Evolutionary conservation across 1,140 invertebrate genomes (phyloP).

Genomic region (Tetragnatha versicolor): DNA sequence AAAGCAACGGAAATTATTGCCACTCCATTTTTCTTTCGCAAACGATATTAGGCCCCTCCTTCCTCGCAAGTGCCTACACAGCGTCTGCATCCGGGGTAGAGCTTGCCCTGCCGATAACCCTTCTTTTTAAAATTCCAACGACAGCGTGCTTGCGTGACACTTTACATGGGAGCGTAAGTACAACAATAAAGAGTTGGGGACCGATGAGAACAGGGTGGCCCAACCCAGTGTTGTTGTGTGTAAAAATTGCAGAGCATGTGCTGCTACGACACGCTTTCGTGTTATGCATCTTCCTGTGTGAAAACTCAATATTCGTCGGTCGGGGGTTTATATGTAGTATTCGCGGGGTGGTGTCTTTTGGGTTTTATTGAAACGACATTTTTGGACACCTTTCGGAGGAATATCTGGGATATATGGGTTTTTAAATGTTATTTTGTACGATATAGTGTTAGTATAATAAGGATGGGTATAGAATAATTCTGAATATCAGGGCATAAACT

Average conservation of each 20-base stretch:
- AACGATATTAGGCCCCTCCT: no score
- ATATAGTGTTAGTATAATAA: no score
- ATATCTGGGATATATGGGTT: no score
- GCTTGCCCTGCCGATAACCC: neutral
- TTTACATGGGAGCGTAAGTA: conserved; percentile 24
- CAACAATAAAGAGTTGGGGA: conserved; percentile 31
- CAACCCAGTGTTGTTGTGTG: conserved; percentile 6
- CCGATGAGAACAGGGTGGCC: conserved; percentile 41
- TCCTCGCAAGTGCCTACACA: no score
- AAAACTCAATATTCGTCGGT: conserved; percentile 46
- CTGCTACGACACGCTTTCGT: conserved; percentile 41
- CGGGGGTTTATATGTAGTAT: neutral
- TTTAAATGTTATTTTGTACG: no score
- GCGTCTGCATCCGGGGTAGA: no score
- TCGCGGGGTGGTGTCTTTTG: neutral
- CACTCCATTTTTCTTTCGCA: no score
- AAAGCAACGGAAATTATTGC: no score
- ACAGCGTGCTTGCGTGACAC: conserved; percentile 14
- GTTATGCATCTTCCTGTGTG: conserved; percentile 46
- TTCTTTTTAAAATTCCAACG: conserved; percentile 25
- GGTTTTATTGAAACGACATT: neutral
- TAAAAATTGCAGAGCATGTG: conserved; percentile 44
- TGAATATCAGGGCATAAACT: no score
- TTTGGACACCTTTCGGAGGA: conserved; percentile 3
- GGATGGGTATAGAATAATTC: no score